Base-by-base conservation (phyloP, 2,113 vertebrate genomes). In the zebrafish (Danio rerio) region DNA sequence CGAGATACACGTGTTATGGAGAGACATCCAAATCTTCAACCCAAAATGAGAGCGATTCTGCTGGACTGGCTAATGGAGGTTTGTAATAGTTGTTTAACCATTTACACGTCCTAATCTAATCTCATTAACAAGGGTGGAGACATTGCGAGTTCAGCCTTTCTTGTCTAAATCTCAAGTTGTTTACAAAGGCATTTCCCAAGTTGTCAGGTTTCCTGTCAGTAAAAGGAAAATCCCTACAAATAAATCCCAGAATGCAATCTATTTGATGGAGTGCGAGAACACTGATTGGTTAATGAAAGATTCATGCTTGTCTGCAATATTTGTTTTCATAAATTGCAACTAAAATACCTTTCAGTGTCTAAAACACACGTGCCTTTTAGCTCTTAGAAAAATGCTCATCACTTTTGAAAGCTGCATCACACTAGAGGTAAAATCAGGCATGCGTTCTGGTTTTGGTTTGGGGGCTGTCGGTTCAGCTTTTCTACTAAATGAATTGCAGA, bases 31-130 rank as follows among this genome's bases (percentile, higher is more conserved):
- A 95, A 96, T 52, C 92, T 99, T 70, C 96, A 98, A 90, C 95
- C 96, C 47, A 96, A 95, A 87, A 99, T 99, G 98, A 95, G 98
- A 87, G 89, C 96, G 0, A 91, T 99, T 84, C 96, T 99, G 15
- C 92, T 99, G 86, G 98, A 99, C 85, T 99, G 98, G 98, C 91
- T 99, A 9, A 98, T 98, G 95, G 97, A 99, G 96, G 98, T 98
- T 49, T 91, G 95, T 72, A 16, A 18, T 10, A 18, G 0, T 42
- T 62, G 45, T 73, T 53, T 21, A 45, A 73, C n/a, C 6, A 40
- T 71, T 78, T 55, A 52, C 74, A 62, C 55, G 2, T 49, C 53
- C n/a, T 43, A 31, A 21, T 75, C 43, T 65, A 13, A 77, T 63
- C 81, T 77, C 15, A 50, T 50, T 76, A 58, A 43, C 13, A 76